Conservation (phyloP, 1,140 invertebrate genomes). For the Goniozus legneri region DNA sequence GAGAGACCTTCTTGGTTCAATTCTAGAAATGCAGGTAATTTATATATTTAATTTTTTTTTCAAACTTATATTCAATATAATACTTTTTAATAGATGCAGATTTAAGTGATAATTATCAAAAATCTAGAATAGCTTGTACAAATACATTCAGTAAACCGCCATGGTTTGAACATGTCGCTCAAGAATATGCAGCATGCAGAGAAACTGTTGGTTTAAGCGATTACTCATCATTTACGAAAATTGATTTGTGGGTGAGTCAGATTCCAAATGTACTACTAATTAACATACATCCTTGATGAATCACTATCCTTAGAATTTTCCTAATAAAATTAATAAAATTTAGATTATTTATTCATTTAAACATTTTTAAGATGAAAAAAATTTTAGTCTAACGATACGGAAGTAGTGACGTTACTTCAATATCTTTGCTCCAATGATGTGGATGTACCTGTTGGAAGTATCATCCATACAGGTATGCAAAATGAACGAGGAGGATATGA, state of each 20-base stretch:
- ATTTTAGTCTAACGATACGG: constrained; percentile 72
- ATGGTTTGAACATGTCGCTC: constrained; percentile 87
- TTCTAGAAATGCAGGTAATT: constrained; percentile 54
- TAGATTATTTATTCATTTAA: background rate
- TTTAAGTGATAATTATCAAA: constrained; percentile 45
- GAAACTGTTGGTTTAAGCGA: constrained; percentile 92
- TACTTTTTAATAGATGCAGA: constrained; percentile 21
- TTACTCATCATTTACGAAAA: constrained; percentile 97
- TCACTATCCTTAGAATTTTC: background rate
- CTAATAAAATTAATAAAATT: too few relatives aligned
- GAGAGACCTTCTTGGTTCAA: constrained; percentile 94
- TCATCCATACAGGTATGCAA: constrained; percentile 98
- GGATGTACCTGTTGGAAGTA: constrained; percentile 89
- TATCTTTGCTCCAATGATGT: constrained; percentile 96
- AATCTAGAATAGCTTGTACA: constrained; percentile 67
- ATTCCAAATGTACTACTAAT: too few relatives aligned
- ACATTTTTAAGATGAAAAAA: constrained; percentile 14
- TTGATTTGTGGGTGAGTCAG: constrained; percentile 87
- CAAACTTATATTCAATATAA: background rate
- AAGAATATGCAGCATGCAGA: constrained; percentile 91
- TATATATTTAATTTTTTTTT: constrained; percentile 4
- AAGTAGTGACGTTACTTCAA: constrained; percentile 88
- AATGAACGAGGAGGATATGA: constrained; percentile 94
- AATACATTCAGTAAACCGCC: constrained; percentile 83
- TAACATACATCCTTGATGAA: too few relatives aligned